Conservation (phyloP, 2,113 vertebrate species). For the Mionectes macconnelli region DNA sequence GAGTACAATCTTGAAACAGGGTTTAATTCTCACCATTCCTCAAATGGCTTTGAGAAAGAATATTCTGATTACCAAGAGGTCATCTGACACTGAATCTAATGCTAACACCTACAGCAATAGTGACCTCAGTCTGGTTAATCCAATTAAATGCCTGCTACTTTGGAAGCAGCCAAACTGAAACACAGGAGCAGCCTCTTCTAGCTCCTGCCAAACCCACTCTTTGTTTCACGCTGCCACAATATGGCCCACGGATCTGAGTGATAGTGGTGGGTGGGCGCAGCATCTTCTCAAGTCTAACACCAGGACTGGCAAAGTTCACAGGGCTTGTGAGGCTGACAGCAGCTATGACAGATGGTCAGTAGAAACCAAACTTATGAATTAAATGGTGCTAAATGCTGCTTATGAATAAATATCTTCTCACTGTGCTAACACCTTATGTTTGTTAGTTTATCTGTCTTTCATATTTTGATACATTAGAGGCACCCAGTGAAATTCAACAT, state of each 20-base stretch:
- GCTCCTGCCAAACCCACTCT: neutral
- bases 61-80: neutral
- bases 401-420: neutral
- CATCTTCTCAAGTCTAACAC: slow-evolving; percentile 25
- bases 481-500: neutral
- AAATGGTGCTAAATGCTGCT: slow-evolving; percentile 33
- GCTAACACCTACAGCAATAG: neutral
- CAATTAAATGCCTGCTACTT: neutral
- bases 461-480: neutral
- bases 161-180: neutral
- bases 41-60: neutral
- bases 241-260: neutral
- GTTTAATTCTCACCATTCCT: neutral
- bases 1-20: neutral
- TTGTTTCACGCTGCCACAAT: neutral
- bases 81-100: neutral
- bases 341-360: slow-evolving; percentile 47
- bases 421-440: neutral
- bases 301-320: neutral
- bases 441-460: neutral
- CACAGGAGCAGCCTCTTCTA: neutral
- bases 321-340: neutral
- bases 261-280: neutral
- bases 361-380: neutral
- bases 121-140: neutral